Evolutionary conservation across 2,113 vertebrate genomes (phyloP).

Genomic region (Pelodiscus sinensis): DNA sequence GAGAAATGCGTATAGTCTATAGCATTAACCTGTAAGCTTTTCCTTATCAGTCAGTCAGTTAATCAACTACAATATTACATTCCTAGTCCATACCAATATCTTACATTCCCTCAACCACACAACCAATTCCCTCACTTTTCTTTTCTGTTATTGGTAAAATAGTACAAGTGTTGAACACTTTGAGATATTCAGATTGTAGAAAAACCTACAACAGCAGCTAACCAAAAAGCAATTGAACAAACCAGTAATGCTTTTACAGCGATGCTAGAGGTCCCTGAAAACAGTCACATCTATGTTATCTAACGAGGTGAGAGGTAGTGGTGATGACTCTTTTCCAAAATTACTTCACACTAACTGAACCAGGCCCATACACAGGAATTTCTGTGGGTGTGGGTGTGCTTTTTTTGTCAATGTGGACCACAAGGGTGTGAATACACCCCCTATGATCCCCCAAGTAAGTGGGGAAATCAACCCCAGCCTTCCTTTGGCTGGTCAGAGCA

Average conservation of each 20-base stretch:
- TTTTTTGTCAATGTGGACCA: too few species aligned
- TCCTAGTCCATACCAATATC: too few species aligned
- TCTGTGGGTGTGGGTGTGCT: too few species aligned
- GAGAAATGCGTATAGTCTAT: too few species aligned
- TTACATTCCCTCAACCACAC: background rate
- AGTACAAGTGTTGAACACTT: background rate
- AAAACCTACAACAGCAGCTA: background rate
- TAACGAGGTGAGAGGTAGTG: background rate
- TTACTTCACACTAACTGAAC: background rate
- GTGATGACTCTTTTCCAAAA: background rate
- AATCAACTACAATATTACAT: too few species aligned
- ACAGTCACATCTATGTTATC: background rate
- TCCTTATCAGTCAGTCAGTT: too few species aligned
- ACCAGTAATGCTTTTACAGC: background rate
- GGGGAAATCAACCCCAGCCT: too few species aligned
- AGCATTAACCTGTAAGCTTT: too few species aligned
- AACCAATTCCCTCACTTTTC: background rate
- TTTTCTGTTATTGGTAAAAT: background rate
- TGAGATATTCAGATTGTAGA: background rate
- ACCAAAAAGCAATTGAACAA: background rate
- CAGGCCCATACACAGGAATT: too few species aligned
- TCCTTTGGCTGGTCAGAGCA: too few species aligned
- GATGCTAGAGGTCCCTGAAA: background rate
- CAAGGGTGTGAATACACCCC: too few species aligned
- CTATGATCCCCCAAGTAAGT: too few species aligned